A percentile compares a stretch with the other conserved stretches of the same genome.
Conservation (phyloP, 2,113 vertebrate species). For the Monopterus albus region DNA sequence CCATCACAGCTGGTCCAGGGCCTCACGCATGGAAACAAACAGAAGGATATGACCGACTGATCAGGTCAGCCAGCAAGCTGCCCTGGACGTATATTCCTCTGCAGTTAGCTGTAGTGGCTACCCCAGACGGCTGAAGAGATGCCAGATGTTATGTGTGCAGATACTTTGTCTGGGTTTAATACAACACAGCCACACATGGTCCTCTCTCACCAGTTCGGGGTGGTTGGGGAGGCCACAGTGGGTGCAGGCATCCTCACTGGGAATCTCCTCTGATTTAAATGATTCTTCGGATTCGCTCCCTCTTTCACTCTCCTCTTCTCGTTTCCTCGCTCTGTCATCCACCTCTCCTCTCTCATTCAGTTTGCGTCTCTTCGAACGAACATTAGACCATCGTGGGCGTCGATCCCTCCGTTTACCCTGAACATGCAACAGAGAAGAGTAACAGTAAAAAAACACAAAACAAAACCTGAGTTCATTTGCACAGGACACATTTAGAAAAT, state of each 20-base stretch:
- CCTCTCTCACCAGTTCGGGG: constrained; percentile 67
- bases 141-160: too few species aligned
- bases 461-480: background rate
- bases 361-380: constrained; percentile 86
- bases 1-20: too few species aligned
- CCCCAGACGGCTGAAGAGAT: too few species aligned
- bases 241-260: constrained; percentile 92
- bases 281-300: constrained; percentile 82
- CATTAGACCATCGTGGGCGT: constrained; percentile 89
- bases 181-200: background rate
- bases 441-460: background rate
- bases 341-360: constrained; percentile 85
- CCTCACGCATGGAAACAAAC: too few species aligned
- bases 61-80: too few species aligned
- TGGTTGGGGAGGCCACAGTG: constrained; percentile 90
- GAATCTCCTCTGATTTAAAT: constrained; percentile 76
- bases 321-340: constrained; percentile 76
- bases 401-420: constrained; percentile 83
- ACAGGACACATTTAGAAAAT: background rate
- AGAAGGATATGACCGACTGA: too few species aligned
- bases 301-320: constrained; percentile 80
- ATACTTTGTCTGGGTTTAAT: too few species aligned
- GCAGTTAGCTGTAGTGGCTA: too few species aligned
- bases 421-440: background rate
- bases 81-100: too few species aligned